Base-by-base conservation (phyloP, 2,888 invertebrate genomes). In the Melangyna quadrimaculata region DNA sequence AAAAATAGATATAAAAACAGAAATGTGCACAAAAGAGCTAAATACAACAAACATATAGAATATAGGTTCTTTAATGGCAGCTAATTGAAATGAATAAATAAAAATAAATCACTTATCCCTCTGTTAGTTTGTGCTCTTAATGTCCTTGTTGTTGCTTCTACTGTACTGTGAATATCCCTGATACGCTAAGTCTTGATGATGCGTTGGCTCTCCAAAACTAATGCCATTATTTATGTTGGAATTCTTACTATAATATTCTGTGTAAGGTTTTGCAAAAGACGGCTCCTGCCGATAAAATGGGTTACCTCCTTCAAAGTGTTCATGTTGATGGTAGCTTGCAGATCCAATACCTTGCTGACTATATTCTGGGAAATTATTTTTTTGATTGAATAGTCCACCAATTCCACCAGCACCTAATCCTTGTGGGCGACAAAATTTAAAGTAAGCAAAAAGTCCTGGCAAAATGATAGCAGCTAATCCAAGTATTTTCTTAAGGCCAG, bases 401-500 rank as follows among this genome's bases (percentile, higher is more conserved):
- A 91, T 87, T 29, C 90, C 89, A 10, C 91, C 91, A 0, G 53
- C 59, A 88, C 92, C 93, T 80, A 91, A 92, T 63, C 89, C 94
- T 3, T 94, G 93, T 0, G 96, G 96, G 88, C 96, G 96, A 93
- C 96, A 97, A 88, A 97, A 93, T 90, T 96, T 96, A 91, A 97
- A 96, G 93, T 96, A 97, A 35, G 96, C 97, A 89, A 97, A 96
- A 0, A 96, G 92, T 87, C 97, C 94, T 72, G 97, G 97, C 84
- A 97, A 93, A 45, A 96, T 94, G 35, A 97, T 94, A 12, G 96
- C 96, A 89, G 96, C 93, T 91, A 97, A 95, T 53, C 96, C 96
- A 0, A 97, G 93, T 91, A 97, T 94, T 90, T 97, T 97, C 92
- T 97, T 97, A 90, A 97, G 96, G 65, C 97, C 97, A 32, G 95